Base-by-base conservation (phyloP, 2,888 invertebrate genomes). In the Synanthedon vespiformis region DNA sequence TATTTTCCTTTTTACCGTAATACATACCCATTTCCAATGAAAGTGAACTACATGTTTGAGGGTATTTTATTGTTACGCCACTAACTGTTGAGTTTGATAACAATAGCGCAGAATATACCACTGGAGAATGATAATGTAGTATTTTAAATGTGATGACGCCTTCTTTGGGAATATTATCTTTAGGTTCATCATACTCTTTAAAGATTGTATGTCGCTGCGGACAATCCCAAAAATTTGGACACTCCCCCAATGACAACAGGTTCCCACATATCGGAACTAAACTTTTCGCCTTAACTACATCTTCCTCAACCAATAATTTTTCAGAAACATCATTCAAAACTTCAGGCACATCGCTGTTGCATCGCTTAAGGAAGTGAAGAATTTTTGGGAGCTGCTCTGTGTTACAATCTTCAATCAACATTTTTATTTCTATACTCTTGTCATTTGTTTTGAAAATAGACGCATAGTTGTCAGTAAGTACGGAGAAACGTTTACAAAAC, bases 401-500 rank as follows among this genome's bases (percentile, higher is more conserved):
- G 58, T 90, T 90, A 0, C 68, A 76, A 55, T 91, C 89, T 58
- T 92, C 92, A 1, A 92, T 62, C 0, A 92, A 72, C 51, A 92
- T 85, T 55, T 88, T 82, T 60, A 72, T 88, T 73, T 77, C 82
- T 47, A 79, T 80, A 22, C 55, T 57, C 10, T 64, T 57, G 44
- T 72, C 67, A 8, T 68, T 53, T 0, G 56, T 40, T 54, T 66
- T 70, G 57, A 82, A 85, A 58, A 85, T 73, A 2, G 84, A 82
- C 10, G 74, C 68, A 63, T 91, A 92, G 64, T 90, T 90, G 57
- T 92, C 89, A 54, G 91, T 88, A 48, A 94, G 77, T 18, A 91
- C 90, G 0, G 91, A 89, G 66, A 94, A 93, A 55, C 95, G 83
- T 64, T 89, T 90, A 49, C 90, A 90, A 68, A 95, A 95, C 65